Evolutionary conservation across 2,797 vertebrate genomes (phyloP), one percentile per base, ranked within the genome.

Genomic region (Argya squamiceps): DNA sequence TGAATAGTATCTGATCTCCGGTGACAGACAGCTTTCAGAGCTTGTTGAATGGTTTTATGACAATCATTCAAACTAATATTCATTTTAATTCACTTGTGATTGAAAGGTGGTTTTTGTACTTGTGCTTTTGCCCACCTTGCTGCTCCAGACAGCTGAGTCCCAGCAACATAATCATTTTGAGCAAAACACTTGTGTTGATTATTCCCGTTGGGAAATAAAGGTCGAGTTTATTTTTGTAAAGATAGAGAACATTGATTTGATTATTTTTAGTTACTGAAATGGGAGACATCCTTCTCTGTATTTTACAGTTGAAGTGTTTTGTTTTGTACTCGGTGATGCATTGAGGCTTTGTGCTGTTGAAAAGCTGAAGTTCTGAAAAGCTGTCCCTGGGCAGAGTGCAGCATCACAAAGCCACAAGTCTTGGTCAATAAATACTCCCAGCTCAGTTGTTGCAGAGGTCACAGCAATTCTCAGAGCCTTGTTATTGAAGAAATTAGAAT

Each of bases 21-120:
- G 32, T 92, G 77, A 91, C 69, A 81, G 90, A 37, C 90, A 84
- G 75, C 70, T 93, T 87, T 87, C 68, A 37, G 84, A 77, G 81
- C 62, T 89, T 77, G 29, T 79, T 82, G 37, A 64, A 32, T 2
- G 8, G 53, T 80, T 94, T 93, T 89, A 56, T 81, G 63, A 39
- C 80, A 81, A 49, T 58, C 47, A 37, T 92, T 95, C 73, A 46
- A 88, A 60, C 58, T 47, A 55, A 85, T 58, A 53, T 1, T 94
- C 4, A 26, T 82, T 89, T 81, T 70, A 52, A 64, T 76, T 89
- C 59, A 44, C 86, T 92, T 32, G n/a, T 68, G 68, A 79, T 88
- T 88, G 73, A 80, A 85, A 60, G 53, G 62, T 44, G 64, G 4
- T 10, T 90, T 93, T 73, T 39, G 56, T 78, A 34, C 34, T 41